Evolutionary conservation across 2,113 vertebrate genomes (phyloP).

Genomic region (Rhynchomys soricoides): DNA sequence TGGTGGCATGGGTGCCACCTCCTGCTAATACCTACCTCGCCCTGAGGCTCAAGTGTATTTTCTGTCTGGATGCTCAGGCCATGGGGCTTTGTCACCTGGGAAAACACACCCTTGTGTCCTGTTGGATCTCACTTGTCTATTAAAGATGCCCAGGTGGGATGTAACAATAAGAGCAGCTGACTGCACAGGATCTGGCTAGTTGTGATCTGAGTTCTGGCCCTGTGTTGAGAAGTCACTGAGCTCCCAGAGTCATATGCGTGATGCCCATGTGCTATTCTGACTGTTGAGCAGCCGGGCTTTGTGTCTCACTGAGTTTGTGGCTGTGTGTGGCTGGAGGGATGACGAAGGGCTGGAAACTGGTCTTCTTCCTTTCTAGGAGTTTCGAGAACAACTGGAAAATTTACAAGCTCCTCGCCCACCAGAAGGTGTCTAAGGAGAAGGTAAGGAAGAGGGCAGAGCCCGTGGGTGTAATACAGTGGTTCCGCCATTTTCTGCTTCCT

Average conservation of each 20-base stretch:
- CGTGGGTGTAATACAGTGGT: fast-evolving
- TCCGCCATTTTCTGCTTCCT: not conserved
- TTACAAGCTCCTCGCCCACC: slow-evolving; percentile 93
- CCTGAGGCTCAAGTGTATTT: not conserved
- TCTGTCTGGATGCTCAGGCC: not conserved
- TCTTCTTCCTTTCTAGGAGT: slow-evolving; percentile 87
- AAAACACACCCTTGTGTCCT: fast-evolving
- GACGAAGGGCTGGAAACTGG: fast-evolving
- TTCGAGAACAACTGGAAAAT: slow-evolving; percentile 98
- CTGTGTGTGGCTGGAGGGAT: not conserved
- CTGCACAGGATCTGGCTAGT: fast-evolving
- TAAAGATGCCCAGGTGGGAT: fast-evolving
- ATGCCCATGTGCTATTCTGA: not conserved
- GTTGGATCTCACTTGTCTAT: fast-evolving
- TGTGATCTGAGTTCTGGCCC: not conserved
- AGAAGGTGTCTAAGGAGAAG: slow-evolving; percentile 88
- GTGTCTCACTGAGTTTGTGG: too few relatives aligned
- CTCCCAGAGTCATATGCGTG: too few relatives aligned
- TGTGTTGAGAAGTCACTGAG: fast-evolving
- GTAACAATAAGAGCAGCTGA: not conserved
- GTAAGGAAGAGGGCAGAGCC: slow-evolving; percentile 73
- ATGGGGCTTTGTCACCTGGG: not conserved
- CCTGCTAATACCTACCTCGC: not conserved
- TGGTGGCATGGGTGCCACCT: not conserved
- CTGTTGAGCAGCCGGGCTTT: not conserved